Percentiles rank a stretch among this genome's conserved stretches.
phyloP scores from a whole-genome alignment of 2,888 invertebrate species.

The Luperina testacea region DNA sequence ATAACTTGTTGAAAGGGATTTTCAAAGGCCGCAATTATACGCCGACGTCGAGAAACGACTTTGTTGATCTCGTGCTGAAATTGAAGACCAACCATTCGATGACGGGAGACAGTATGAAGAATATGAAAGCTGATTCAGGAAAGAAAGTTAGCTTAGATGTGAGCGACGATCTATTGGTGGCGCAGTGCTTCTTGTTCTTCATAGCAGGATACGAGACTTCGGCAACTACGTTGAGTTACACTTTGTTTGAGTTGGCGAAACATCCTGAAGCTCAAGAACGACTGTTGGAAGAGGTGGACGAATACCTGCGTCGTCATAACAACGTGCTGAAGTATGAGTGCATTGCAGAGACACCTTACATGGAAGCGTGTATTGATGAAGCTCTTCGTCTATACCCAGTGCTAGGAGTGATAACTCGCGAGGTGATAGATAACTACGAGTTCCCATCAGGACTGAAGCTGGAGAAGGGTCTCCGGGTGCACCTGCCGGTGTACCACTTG shows the following conservation, averaged over 20 bases:
- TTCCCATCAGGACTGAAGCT: slow-evolving; percentile 75
- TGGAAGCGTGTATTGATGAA: slow-evolving; percentile 77
- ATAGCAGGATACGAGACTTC: slow-evolving; percentile 80
- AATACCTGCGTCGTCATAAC: slow-evolving; percentile 67
- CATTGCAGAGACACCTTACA: slow-evolving; percentile 71
- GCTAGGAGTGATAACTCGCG: slow-evolving; percentile 74
- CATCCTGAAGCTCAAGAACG: slow-evolving; percentile 68
- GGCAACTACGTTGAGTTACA: slow-evolving; percentile 70
- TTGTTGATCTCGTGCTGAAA: slow-evolving; percentile 76
- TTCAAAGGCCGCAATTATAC: slow-evolving; percentile 72
- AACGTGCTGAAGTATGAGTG: slow-evolving; percentile 73
- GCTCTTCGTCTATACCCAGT: slow-evolving; percentile 80
- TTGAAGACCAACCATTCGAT: slow-evolving; percentile 72
- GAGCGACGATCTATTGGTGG: slow-evolving; percentile 83
- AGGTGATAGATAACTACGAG: slow-evolving; percentile 77
- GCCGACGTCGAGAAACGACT: slow-evolving; percentile 75
- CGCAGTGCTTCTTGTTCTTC: slow-evolving; percentile 89
- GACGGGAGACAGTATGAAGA: slow-evolving; percentile 74
- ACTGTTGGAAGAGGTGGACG: slow-evolving; percentile 73
- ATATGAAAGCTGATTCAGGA: slow-evolving; percentile 66
- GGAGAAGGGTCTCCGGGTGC: slow-evolving; percentile 77
- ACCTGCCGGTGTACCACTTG: slow-evolving; percentile 78
- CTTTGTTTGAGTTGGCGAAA: slow-evolving; percentile 77
- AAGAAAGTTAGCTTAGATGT: slow-evolving; percentile 73
- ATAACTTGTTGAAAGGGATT: slow-evolving; percentile 67